Conservation (phyloP, 2,113 vertebrate species). For the Danionella cerebrum region DNA sequence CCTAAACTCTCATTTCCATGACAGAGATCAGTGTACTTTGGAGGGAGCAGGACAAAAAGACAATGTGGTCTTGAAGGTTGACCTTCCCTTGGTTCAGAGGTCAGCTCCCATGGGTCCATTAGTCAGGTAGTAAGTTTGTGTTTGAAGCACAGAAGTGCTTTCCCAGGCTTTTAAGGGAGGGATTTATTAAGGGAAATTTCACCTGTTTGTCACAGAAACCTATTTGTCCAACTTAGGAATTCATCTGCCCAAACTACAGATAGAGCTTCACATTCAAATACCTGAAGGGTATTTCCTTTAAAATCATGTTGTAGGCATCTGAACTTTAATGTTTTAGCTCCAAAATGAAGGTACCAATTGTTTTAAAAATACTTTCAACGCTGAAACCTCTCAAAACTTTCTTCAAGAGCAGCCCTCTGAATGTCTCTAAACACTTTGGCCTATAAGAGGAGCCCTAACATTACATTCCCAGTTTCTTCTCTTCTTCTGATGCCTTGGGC, state of each 20-base stretch:
- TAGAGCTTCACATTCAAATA: too few species aligned
- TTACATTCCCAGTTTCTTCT: conserved; percentile 39
- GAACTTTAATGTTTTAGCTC: too few species aligned
- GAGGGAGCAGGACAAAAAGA: neutral
- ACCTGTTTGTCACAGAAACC: too few species aligned
- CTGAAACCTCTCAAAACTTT: neutral
- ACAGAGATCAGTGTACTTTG: neutral
- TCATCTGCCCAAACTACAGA: too few species aligned
- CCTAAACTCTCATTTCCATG: neutral
- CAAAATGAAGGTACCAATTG: too few species aligned
- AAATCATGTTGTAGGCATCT: too few species aligned
- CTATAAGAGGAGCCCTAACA: conserved; percentile 69
- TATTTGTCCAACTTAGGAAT: too few species aligned
- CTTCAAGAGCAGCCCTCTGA: conserved; percentile 31
- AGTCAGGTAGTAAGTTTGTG: neutral
- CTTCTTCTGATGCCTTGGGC: neutral
- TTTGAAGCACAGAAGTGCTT: neutral
- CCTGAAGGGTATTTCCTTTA: too few species aligned
- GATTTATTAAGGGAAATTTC: neutral
- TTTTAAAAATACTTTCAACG: neutral
- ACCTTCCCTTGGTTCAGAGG: conserved; percentile 4
- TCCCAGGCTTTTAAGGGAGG: neutral
- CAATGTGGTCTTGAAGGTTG: neutral
- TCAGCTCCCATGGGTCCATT: neutral
- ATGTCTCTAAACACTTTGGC: conserved; percentile 27